phyloP scores from a whole-genome alignment of 1,140 invertebrate genomes.

The Drosophila fuyamai region DNA sequence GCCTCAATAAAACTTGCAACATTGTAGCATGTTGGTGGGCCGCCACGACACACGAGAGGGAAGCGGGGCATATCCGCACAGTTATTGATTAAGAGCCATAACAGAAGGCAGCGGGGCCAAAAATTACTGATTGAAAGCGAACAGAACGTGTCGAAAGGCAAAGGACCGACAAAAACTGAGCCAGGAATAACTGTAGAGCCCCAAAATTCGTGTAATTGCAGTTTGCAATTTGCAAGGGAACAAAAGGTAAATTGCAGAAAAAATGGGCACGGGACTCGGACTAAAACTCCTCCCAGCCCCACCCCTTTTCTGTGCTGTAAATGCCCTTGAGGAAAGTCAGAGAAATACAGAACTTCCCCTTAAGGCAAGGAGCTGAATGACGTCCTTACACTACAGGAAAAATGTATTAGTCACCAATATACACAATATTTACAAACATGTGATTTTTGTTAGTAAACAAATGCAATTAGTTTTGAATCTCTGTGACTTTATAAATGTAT shows the following conservation, averaged over 20 bases:
- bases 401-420: too few relatives aligned
- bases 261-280: slow-evolving; percentile 30
- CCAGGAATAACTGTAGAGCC: slow-evolving; percentile 51
- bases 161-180: background rate
- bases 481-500: too few relatives aligned
- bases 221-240: slow-evolving; percentile 53
- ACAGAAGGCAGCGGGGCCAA: slow-evolving; percentile 38
- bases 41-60: slow-evolving; percentile 54
- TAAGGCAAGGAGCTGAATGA: background rate
- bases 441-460: too few relatives aligned
- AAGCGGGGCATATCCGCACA: slow-evolving; percentile 43
- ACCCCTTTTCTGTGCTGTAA: slow-evolving; percentile 5
- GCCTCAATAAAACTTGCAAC: slow-evolving; percentile 67
- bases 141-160: slow-evolving; percentile 52
- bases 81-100: slow-evolving; percentile 82
- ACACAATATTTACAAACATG: too few relatives aligned
- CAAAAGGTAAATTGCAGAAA: slow-evolving; percentile 35
- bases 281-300: slow-evolving; percentile 25
- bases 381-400: background rate
- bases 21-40: slow-evolving; percentile 75
- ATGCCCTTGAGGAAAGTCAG: slow-evolving; percentile 69
- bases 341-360: background rate
- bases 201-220: slow-evolving; percentile 70
- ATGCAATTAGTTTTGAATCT: too few relatives aligned
- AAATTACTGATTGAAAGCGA: slow-evolving; percentile 76